phyloP scores from a whole-genome alignment of 2,113 vertebrate species.

The Harpagus bidentatus region DNA sequence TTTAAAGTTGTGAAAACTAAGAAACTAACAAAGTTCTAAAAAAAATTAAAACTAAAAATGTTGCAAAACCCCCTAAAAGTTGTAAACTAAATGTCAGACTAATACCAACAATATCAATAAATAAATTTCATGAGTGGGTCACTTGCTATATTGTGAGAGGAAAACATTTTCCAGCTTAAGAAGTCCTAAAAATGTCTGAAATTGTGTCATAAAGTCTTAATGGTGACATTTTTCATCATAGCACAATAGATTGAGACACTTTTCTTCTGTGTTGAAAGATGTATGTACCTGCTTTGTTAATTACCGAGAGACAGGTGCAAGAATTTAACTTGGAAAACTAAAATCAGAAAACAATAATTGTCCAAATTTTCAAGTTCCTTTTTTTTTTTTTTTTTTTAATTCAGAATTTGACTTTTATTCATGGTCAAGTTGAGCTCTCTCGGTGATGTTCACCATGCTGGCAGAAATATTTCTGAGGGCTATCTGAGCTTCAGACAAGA shows the following conservation, averaged over 20 bases:
- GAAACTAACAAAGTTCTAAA: not conserved
- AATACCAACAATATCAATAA: not conserved
- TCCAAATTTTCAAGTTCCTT: not conserved
- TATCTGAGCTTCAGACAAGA: not conserved
- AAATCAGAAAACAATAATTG: not conserved
- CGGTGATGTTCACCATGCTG: not conserved
- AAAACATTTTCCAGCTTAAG: not conserved
- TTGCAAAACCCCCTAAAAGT: fast-evolving
- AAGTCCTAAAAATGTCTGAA: not conserved
- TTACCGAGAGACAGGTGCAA: not conserved
- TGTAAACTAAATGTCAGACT: not conserved
- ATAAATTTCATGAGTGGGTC: not conserved
- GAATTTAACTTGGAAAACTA: not conserved
- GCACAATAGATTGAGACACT: not conserved
- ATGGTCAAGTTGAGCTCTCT: not conserved
- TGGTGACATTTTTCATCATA: not conserved
- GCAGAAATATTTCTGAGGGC: not conserved
- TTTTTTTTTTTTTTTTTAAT: not conserved
- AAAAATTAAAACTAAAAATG: too few relatives aligned
- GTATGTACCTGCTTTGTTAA: not conserved
- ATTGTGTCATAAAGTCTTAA: not conserved
- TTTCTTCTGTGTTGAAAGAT: not conserved
- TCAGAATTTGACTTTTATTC: not conserved
- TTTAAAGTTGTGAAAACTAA: not conserved
- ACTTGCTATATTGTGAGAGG: not conserved